These are phyloP conservation scores for Urocynchramus pylzowi DNA, from an alignment of 2,113 vertebrate species.

Conservation along the genomic window DNA sequence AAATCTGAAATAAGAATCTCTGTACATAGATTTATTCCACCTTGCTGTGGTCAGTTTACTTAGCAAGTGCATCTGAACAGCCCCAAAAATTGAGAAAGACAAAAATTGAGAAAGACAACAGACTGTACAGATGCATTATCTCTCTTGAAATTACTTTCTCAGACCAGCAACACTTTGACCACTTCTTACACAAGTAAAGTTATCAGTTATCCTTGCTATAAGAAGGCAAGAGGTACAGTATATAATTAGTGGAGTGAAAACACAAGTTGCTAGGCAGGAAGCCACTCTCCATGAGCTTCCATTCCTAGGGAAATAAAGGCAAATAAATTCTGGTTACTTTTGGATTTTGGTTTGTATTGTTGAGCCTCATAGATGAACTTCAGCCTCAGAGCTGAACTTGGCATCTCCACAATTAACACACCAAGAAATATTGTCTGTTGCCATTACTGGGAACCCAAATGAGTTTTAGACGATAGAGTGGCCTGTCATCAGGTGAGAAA, in stretches of 20 bases:
- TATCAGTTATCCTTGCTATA: neutral
- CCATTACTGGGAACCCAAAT: neutral
- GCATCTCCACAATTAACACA: neutral
- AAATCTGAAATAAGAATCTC: neutral
- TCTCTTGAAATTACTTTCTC: neutral
- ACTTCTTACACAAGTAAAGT: neutral
- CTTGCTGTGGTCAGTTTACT: neutral
- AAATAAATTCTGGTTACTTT: neutral
- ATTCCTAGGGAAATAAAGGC: neutral
- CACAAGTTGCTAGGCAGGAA: neutral
- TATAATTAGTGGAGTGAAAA: neutral
- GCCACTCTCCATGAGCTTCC: neutral
- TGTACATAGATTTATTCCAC: neutral
- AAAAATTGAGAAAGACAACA: neutral
- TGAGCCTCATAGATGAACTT: fast-evolving
- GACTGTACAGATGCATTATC: neutral
- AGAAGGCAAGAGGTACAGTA: neutral
- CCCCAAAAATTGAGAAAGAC: neutral
- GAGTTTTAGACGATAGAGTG: neutral
- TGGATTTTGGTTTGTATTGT: neutral
- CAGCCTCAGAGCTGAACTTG: fast-evolving
- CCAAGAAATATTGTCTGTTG: neutral
- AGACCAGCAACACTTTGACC: neutral
- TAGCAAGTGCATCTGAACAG: neutral
- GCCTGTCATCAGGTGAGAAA: neutral